Percentiles rank a stretch among this genome's conserved stretches.
phyloP scores from a whole-genome alignment of 35 echinoderm and acorn worm species.

The Anneissia japonica region DNA sequence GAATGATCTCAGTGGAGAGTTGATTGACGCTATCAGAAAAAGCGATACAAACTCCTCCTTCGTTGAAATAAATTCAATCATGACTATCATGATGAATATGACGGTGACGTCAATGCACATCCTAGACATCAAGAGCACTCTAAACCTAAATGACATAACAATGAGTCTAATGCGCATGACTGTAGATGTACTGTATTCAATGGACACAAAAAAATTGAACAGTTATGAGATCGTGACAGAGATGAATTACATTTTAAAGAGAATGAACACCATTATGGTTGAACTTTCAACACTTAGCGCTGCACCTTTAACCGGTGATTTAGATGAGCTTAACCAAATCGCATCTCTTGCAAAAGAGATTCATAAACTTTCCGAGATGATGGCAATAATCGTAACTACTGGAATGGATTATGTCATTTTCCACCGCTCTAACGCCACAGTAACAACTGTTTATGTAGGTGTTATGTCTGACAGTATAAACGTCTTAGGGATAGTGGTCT shows the following conservation, averaged over 20 bases:
- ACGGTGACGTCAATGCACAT: background rate
- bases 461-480: slow-evolving; percentile 82
- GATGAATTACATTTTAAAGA: slow-evolving; percentile 40
- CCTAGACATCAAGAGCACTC: slow-evolving; percentile 36
- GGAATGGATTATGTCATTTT: slow-evolving; percentile 41
- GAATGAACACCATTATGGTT: slow-evolving; percentile 41
- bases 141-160: slow-evolving; percentile 62
- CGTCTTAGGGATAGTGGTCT: slow-evolving; percentile 93
- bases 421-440: slow-evolving; percentile 27
- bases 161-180: slow-evolving; percentile 47
- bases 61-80: background rate
- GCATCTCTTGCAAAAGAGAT: slow-evolving; percentile 51
- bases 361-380: slow-evolving; percentile 24
- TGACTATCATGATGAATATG: background rate
- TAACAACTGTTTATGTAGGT: slow-evolving; percentile 28
- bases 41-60: background rate
- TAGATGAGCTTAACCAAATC: slow-evolving; percentile 59
- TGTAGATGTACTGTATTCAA: slow-evolving; percentile 57
- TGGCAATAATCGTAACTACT: slow-evolving; percentile 39
- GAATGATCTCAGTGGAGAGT: background rate
- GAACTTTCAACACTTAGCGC: slow-evolving; percentile 40
- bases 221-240: slow-evolving; percentile 34
- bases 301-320: slow-evolving; percentile 40
- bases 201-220: slow-evolving; percentile 44
- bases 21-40: background rate